Conservation (phyloP, 1,140 invertebrate genomes). For the Andricus grossulariae region DNA sequence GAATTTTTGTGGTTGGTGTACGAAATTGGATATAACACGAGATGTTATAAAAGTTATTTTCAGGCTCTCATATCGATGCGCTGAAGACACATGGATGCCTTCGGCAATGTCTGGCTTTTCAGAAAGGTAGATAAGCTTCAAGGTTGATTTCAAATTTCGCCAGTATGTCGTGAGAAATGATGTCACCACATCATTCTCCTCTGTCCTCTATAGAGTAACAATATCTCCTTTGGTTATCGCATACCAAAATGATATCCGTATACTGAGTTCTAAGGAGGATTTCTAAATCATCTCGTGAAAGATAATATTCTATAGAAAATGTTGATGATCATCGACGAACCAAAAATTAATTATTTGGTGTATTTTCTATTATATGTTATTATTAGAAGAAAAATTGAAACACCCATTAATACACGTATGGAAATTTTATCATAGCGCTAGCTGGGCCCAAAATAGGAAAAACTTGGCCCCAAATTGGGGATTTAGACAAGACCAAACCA, state of each 20-base stretch:
- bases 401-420: too few relatives aligned
- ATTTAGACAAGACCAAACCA: too few relatives aligned
- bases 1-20: not conserved
- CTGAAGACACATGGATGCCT: slow-evolving; percentile 12
- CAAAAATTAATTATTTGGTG: too few relatives aligned
- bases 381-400: too few relatives aligned
- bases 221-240: slow-evolving; percentile 8
- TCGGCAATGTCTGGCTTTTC: slow-evolving; percentile 27
- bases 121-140: slow-evolving; percentile 20
- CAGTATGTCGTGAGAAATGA: slow-evolving; percentile 11
- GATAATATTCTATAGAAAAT: slow-evolving; percentile 14
- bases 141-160: slow-evolving; percentile 23
- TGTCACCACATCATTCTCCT: not conserved
- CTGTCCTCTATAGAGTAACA: slow-evolving; percentile 8
- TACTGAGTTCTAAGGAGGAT: not conserved
- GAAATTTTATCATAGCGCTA: too few relatives aligned
- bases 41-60: slow-evolving; percentile 24
- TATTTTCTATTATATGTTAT: too few relatives aligned
- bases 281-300: not conserved
- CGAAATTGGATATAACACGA: not conserved
- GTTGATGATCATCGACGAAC: not conserved
- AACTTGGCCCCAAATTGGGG: too few relatives aligned
- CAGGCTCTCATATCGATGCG: not conserved
- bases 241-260: slow-evolving; percentile 11
- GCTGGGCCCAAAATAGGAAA: too few relatives aligned